phyloP scores from a whole-genome alignment of 2,888 invertebrate genomes.

The Stenurella melanura region DNA sequence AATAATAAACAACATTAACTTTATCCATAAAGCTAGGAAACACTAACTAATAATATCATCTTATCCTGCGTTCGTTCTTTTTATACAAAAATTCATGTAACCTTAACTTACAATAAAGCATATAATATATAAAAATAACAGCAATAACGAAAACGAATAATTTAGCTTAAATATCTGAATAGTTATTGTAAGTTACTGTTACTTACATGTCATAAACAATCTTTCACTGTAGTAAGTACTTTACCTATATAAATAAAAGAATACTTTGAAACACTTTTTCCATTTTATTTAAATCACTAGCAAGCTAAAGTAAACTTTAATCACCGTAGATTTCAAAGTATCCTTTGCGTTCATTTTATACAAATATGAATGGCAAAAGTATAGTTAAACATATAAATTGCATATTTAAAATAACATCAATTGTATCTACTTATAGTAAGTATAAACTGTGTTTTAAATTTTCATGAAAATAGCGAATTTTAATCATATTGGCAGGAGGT shows the following conservation, averaged over 20 bases:
- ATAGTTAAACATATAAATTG: constrained; percentile 49
- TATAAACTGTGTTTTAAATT: constrained; percentile 39
- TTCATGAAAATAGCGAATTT: constrained; percentile 39
- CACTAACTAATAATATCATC: constrained; percentile 56
- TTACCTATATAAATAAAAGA: constrained; percentile 43
- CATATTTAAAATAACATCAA: constrained; percentile 52
- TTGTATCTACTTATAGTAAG: constrained; percentile 39
- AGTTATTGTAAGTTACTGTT: constrained; percentile 61
- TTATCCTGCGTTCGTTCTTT: constrained; percentile 61
- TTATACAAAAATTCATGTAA: constrained; percentile 68
- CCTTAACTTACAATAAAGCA: constrained; percentile 67
- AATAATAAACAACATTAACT: constrained; percentile 10
- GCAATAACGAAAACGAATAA: constrained; percentile 63
- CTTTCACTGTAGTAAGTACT: constrained; percentile 57
- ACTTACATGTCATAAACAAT: constrained; percentile 48
- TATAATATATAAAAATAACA: constrained; percentile 63
- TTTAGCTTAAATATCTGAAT: constrained; percentile 56
- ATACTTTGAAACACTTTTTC: constrained; percentile 40
- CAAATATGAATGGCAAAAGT: constrained; percentile 45
- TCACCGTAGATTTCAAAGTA: constrained; percentile 46
- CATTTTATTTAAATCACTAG: constrained; percentile 44
- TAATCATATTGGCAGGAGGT: constrained; percentile 37
- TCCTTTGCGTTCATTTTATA: constrained; percentile 47
- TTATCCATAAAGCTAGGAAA: constrained; percentile 60
- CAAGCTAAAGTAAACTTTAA: constrained; percentile 52